phyloP scores from a whole-genome alignment of 1,140 invertebrate species.

The Dermatophagoides farinae region DNA sequence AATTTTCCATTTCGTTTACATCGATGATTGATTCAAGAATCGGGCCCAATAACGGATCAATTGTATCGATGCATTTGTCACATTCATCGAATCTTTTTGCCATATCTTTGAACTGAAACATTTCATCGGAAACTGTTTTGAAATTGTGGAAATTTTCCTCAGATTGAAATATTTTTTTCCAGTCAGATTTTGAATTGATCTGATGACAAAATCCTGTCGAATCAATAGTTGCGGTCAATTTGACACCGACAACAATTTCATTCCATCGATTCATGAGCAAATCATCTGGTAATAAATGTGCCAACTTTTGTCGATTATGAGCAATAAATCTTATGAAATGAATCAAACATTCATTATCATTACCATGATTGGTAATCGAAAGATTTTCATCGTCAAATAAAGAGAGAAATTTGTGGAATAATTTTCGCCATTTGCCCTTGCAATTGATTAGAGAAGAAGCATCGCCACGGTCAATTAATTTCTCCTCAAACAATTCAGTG shows the following conservation, averaged over 20 bases:
- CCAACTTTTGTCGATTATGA: background rate
- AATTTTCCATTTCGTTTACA: too few relatives aligned
- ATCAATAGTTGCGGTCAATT: background rate
- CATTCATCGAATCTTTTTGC: background rate
- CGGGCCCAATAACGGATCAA: background rate
- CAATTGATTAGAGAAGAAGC: background rate
- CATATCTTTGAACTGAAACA: background rate
- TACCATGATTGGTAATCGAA: background rate
- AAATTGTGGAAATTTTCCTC: background rate
- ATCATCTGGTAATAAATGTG: background rate
- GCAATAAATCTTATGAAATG: background rate
- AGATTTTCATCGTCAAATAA: background rate
- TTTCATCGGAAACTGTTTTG: too few relatives aligned
- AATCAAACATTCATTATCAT: background rate
- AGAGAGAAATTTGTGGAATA: background rate
- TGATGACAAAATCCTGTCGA: background rate
- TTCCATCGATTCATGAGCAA: background rate
- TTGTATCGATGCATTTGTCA: background rate
- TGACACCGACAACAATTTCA: background rate
- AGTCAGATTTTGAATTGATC: background rate
- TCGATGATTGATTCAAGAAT: background rate
- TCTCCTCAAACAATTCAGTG: background rate
- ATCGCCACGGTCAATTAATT: background rate
- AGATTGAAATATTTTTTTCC: background rate
- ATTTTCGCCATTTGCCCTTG: background rate